Conservation (phyloP, 2,113 vertebrate genomes). For the Gymnocephalus cernua region DNA sequence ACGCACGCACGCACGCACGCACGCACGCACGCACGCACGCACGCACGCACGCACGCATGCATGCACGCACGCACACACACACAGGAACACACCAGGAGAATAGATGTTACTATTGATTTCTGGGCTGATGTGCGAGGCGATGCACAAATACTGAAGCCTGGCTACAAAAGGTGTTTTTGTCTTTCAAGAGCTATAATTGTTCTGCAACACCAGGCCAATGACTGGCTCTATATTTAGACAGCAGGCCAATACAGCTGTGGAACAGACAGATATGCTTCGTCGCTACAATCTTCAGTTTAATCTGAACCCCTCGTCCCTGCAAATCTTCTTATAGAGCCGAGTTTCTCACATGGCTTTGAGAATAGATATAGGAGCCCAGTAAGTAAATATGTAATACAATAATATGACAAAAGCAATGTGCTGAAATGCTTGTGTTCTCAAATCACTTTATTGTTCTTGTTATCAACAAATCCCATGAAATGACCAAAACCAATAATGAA, state of each 20-base stretch:
- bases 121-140: constrained; percentile 72
- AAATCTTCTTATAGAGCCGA: not conserved
- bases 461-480: not conserved
- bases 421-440: not conserved
- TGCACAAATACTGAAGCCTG: constrained; percentile 55
- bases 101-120: constrained; percentile 81
- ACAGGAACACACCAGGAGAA: constrained; percentile 55
- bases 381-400: not conserved
- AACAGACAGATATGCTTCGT: not conserved
- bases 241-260: constrained; percentile 47
- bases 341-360: not conserved
- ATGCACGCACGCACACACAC: constrained; percentile 10
- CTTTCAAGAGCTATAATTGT: constrained; percentile 63
- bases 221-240: constrained; percentile 59
- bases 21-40: constrained; percentile 42
- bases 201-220: constrained; percentile 47
- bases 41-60: constrained; percentile 35
- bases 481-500: not conserved
- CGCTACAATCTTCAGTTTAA: not conserved
- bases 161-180: constrained; percentile 76
- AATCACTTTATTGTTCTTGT: not conserved
- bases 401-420: no score
- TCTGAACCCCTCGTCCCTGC: not conserved
- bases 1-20: constrained; percentile 5
- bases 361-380: not conserved